phyloP scores from a whole-genome alignment of 2,113 vertebrate species.

The Cynocephalus volans region DNA sequence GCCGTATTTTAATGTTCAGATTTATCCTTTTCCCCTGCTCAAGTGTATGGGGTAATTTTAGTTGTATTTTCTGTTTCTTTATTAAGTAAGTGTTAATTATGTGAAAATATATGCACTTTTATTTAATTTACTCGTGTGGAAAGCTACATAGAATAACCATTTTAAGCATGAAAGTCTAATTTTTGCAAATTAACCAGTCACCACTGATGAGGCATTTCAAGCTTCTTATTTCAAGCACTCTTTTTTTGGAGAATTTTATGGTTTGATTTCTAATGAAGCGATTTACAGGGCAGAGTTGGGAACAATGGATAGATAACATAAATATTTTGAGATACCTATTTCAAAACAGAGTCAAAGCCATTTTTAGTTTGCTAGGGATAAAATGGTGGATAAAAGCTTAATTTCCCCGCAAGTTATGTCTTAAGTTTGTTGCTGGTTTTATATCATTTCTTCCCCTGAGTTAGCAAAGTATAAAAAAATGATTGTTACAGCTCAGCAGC shows the following conservation, averaged over 20 bases:
- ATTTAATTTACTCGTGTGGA: conserved; percentile 83
- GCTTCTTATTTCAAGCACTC: conserved; percentile 46
- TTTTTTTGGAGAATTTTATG: conserved; percentile 77
- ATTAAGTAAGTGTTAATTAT: conserved; percentile 84
- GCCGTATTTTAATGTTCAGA: conserved; percentile 68
- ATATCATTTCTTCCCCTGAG: conserved; percentile 80
- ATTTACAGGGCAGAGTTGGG: conserved; percentile 66
- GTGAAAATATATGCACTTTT: conserved; percentile 80
- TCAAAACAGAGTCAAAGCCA: conserved; percentile 80
- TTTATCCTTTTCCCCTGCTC: conserved; percentile 77
- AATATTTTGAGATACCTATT: conserved; percentile 80
- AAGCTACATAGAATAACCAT: conserved; percentile 70
- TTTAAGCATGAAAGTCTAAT: conserved; percentile 74
- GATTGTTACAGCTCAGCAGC: conserved; percentile 62
- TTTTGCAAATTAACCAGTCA: conserved; percentile 85
- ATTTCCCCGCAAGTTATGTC: conserved; percentile 77
- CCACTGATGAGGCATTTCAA: conserved; percentile 72
- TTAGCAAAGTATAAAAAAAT: conserved; percentile 79
- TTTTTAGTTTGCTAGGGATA: conserved; percentile 76
- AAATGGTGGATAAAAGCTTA: conserved; percentile 78
- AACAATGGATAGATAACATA: conserved; percentile 69
- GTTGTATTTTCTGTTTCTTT: conserved; percentile 80
- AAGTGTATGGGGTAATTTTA: conserved; percentile 85
- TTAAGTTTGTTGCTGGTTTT: conserved; percentile 82
- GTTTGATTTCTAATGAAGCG: conserved; percentile 86